Evolutionary conservation across 2,888 invertebrate genomes (phyloP).

Genomic region (Melanostoma scalare): DNA sequence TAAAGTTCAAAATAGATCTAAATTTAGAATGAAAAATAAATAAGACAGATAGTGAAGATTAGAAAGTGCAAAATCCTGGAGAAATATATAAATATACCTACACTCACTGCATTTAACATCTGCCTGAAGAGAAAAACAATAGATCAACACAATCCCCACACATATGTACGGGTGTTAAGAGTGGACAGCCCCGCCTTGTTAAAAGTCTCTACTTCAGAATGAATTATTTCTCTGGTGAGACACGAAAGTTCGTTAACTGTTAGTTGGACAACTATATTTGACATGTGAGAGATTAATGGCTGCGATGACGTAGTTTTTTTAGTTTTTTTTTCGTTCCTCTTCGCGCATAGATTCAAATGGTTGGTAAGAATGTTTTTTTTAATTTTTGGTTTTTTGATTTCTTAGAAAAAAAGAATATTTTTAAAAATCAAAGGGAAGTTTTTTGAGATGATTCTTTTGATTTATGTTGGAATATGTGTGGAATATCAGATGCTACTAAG

Average conservation of each 20-base stretch:
- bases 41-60: background rate
- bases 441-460: no score
- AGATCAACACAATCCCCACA: slow-evolving; percentile 40
- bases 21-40: slow-evolving; percentile 32
- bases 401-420: no score
- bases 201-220: slow-evolving; percentile 30
- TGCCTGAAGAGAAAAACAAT: slow-evolving; percentile 33
- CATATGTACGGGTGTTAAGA: slow-evolving; percentile 2
- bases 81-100: slow-evolving; percentile 24
- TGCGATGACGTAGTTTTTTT: slow-evolving; percentile 57
- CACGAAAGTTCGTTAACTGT: slow-evolving; percentile 60
- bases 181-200: slow-evolving; percentile 3
- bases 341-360: no score
- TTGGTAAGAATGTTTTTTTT: no score
- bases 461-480: no score
- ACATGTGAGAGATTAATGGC: slow-evolving; percentile 56
- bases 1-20: slow-evolving; percentile 49
- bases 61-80: slow-evolving; percentile 6
- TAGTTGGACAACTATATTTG: slow-evolving; percentile 57
- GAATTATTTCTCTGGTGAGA: slow-evolving; percentile 52
- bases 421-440: no score
- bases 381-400: no score
- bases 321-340: background rate
- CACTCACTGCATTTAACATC: slow-evolving; percentile 47
- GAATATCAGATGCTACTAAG: no score